These are phyloP conservation scores for Cerastis rubricosa DNA, from an alignment of 2,888 invertebrate genomes.

Conservation along the genomic window DNA sequence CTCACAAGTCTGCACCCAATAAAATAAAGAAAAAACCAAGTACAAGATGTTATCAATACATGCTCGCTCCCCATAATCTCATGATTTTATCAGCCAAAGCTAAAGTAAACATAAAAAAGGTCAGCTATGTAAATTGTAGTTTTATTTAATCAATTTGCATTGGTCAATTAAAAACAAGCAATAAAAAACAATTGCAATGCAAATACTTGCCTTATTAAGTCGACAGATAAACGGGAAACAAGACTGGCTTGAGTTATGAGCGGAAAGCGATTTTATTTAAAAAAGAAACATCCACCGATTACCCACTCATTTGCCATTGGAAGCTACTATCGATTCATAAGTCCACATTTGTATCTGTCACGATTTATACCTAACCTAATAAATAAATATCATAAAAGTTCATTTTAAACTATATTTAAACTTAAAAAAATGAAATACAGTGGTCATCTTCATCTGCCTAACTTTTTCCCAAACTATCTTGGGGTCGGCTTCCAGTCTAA, in stretches of 20 bases:
- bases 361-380: not conserved
- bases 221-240: constrained; percentile 68
- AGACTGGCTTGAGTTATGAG: constrained; percentile 47
- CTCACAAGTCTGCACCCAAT: not conserved
- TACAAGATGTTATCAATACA: constrained; percentile 38
- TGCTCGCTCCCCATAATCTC: constrained; percentile 28
- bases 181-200: constrained; percentile 73
- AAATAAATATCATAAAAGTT: not conserved
- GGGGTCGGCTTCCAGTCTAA: no score
- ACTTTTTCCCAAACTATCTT: no score
- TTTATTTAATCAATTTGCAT: constrained; percentile 69
- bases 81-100: constrained; percentile 47
- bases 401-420: not conserved
- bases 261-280: constrained; percentile 39
- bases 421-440: no score
- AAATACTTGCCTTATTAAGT: constrained; percentile 75
- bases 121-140: constrained; percentile 51
- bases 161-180: constrained; percentile 68
- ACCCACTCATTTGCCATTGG: not conserved
- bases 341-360: not conserved
- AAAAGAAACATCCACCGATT: not conserved
- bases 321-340: constrained; percentile 4
- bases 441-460: no score
- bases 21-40: not conserved
- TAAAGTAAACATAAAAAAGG: constrained; percentile 50